phyloP scores from a whole-genome alignment of 2,888 invertebrate species.

The Cheilosia pagana region DNA sequence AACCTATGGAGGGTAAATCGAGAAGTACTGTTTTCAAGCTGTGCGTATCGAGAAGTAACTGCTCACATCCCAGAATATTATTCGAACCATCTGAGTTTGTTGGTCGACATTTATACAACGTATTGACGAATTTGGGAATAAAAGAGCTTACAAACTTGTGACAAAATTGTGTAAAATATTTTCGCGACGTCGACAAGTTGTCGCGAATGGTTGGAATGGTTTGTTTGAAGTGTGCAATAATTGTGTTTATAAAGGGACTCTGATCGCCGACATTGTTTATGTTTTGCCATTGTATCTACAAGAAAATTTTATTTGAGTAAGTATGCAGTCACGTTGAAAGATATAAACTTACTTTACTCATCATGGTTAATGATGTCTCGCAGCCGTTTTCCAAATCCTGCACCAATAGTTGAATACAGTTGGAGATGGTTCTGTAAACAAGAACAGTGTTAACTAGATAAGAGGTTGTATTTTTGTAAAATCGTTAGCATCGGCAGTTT shows the following conservation, averaged over 20 bases:
- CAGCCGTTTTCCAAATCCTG: conserved; percentile 97
- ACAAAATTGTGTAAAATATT: conserved; percentile 99
- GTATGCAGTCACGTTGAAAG: neutral
- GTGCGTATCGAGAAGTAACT: conserved; percentile 95
- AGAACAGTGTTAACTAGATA: neutral
- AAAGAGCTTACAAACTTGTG: conserved; percentile 97
- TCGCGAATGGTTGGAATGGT: conserved; percentile 95
- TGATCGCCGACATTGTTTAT: conserved; percentile 98
- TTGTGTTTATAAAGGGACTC: conserved; percentile 96
- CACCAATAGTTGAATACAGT: conserved; percentile 95
- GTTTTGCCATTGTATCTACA: conserved; percentile 93
- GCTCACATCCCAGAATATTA: conserved; percentile 94
- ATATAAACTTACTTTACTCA: conserved; percentile 90
- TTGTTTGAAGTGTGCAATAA: conserved; percentile 93
- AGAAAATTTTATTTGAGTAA: conserved; percentile 41
- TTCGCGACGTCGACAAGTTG: conserved; percentile 94
- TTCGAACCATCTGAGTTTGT: conserved; percentile 84
- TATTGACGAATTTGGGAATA: conserved; percentile 96
- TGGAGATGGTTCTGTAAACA: conserved; percentile 87
- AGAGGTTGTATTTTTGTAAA: neutral
- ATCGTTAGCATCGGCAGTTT: too few species aligned
- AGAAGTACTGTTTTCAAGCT: conserved; percentile 96
- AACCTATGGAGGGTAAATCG: conserved; percentile 97
- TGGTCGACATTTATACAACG: conserved; percentile 94
- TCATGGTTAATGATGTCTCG: conserved; percentile 95